Conservation (phyloP, 2,888 invertebrate genomes). For the Papilio gigon region DNA sequence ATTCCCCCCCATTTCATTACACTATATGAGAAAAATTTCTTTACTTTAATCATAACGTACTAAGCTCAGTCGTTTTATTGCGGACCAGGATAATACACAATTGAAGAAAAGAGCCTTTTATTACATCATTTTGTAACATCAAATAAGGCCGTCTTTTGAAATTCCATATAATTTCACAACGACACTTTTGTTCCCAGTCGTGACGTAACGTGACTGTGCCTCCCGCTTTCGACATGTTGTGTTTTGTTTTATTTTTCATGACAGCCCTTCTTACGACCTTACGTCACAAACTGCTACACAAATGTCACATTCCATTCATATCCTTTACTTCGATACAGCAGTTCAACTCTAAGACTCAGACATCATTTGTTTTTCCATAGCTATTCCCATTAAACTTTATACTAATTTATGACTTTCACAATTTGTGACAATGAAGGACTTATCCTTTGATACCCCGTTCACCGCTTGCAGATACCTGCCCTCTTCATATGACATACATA, state of each 20-base stretch:
- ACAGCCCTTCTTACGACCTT: not conserved
- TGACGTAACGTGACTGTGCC: not conserved
- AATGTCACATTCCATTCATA: not conserved
- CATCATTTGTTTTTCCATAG: too few relatives aligned
- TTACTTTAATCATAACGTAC: constrained; percentile 37
- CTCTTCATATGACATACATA: too few relatives aligned
- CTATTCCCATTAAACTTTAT: too few relatives aligned
- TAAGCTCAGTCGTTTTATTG: constrained; percentile 36
- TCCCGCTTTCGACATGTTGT: constrained; percentile 8
- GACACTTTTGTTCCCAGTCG: constrained; percentile 18
- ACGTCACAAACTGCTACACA: not conserved
- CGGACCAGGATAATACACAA: constrained; percentile 34
- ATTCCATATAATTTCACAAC: constrained; percentile 31
- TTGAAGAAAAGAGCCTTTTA: constrained; percentile 38
- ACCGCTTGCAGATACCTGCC: too few relatives aligned
- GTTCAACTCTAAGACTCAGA: too few relatives aligned
- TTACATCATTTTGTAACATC: constrained; percentile 37
- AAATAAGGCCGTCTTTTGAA: constrained; percentile 30
- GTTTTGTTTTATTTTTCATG: constrained; percentile 25
- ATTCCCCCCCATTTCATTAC: constrained; percentile 27
- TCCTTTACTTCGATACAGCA: constrained; percentile 6
- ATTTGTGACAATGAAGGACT: too few relatives aligned
- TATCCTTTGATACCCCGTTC: too few relatives aligned
- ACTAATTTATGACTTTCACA: too few relatives aligned
- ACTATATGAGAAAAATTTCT: constrained; percentile 34